Evolutionary conservation across 2,113 vertebrate species (phyloP).

Genomic region (Passer domesticus): DNA sequence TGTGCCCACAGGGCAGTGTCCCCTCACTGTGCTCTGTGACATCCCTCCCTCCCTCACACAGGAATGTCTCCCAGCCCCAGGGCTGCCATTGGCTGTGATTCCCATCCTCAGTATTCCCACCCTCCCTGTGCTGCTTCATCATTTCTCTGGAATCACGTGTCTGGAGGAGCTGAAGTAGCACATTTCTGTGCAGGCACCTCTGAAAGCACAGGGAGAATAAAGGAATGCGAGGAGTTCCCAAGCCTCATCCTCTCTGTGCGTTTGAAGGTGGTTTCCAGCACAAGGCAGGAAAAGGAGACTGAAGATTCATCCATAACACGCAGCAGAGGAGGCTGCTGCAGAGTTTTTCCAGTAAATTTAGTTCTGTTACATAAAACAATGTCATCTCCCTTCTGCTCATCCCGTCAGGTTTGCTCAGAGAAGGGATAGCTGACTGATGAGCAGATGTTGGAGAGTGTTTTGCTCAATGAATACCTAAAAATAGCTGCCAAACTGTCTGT

Average conservation of each 20-base stretch:
- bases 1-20: neutral
- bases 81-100: neutral
- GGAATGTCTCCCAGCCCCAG: neutral
- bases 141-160: neutral
- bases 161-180: neutral
- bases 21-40: fast-evolving
- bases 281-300: neutral
- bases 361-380: slow-evolving; percentile 55
- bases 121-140: neutral
- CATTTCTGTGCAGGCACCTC: neutral
- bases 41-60: neutral
- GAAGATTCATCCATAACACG: neutral
- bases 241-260: neutral
- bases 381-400: slow-evolving; percentile 36
- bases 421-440: slow-evolving; percentile 51
- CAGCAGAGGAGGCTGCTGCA: slow-evolving; percentile 1
- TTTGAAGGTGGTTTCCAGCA: neutral
- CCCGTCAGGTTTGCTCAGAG: slow-evolving; percentile 34
- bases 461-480: slow-evolving; percentile 57
- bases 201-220: neutral
- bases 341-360: slow-evolving; percentile 52
- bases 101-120: neutral
- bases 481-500: slow-evolving; percentile 16
- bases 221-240: neutral
- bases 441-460: slow-evolving; percentile 51